Conservation (phyloP, 2,113 vertebrate genomes). For the Silurus meridionalis region DNA sequence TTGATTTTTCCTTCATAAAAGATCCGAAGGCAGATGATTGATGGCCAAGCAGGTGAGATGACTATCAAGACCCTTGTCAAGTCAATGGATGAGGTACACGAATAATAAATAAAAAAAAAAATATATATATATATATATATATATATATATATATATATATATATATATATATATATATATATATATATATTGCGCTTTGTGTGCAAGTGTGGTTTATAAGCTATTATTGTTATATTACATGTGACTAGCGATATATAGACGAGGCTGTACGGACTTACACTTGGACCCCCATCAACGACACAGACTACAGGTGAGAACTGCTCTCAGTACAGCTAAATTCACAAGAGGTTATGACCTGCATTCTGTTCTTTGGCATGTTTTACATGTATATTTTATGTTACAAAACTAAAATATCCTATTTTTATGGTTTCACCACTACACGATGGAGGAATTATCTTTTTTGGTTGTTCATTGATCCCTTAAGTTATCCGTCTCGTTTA, state of each 20-base stretch:
- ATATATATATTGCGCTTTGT: neutral
- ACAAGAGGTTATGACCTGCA: neutral
- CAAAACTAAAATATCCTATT: neutral
- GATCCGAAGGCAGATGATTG: conserved; percentile 97
- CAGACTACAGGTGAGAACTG: conserved; percentile 92
- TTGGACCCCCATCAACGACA: conserved; percentile 93
- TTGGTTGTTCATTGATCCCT: neutral
- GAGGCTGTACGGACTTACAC: conserved; percentile 88
- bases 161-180: no score
- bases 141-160: no score
- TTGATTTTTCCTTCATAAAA: conserved; percentile 57
- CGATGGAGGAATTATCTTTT: neutral
- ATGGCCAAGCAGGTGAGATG: conserved; percentile 83
- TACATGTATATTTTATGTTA: neutral
- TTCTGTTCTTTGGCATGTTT: neutral
- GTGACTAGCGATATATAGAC: conserved; percentile 83
- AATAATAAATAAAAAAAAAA: no score
- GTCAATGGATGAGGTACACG: conserved; percentile 88
- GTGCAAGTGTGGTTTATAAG: neutral
- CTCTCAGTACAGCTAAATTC: neutral
- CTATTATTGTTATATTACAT: neutral
- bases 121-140: no score
- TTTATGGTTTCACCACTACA: neutral
- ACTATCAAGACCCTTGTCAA: conserved; percentile 89
- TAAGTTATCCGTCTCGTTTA: neutral